Evolutionary conservation across 2,888 invertebrate genomes (phyloP).

Genomic region (Lycaena phlaeas): DNA sequence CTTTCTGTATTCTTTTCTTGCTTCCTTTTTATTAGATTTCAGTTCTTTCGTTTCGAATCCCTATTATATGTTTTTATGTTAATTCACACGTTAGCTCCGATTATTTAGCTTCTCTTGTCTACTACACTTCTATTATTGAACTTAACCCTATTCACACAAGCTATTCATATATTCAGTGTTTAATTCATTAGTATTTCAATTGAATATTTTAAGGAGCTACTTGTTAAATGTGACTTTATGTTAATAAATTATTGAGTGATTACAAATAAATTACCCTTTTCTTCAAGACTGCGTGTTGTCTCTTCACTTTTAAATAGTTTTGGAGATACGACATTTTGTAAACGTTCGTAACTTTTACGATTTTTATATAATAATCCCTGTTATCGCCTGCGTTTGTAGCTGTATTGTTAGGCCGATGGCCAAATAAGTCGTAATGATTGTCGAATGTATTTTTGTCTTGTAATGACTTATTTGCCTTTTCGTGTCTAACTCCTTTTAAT

Average conservation of each 20-base stretch:
- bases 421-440: constrained; percentile 19
- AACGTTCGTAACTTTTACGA: constrained; percentile 58
- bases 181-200: no score
- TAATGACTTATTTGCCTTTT: constrained; percentile 32
- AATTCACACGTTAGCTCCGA: no score
- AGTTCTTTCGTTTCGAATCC: no score
- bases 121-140: no score
- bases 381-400: constrained; percentile 35
- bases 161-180: no score
- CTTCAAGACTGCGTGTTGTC: constrained; percentile 42
- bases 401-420: constrained; percentile 27
- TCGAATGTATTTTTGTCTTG: constrained; percentile 22
- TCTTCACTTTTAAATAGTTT: constrained; percentile 55
- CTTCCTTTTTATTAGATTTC: not conserved
- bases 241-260: no score
- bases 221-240: no score
- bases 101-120: no score
- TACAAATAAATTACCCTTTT: constrained; percentile 59
- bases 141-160: no score
- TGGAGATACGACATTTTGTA: constrained; percentile 58
- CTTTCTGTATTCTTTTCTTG: not conserved
- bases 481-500: constrained; percentile 40
- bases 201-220: no score
- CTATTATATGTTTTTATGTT: no score
- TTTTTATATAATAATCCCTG: constrained; percentile 48